These are phyloP conservation scores for Pedetes capensis DNA, from an alignment of 2,113 vertebrate genomes.

Conservation along the genomic window DNA sequence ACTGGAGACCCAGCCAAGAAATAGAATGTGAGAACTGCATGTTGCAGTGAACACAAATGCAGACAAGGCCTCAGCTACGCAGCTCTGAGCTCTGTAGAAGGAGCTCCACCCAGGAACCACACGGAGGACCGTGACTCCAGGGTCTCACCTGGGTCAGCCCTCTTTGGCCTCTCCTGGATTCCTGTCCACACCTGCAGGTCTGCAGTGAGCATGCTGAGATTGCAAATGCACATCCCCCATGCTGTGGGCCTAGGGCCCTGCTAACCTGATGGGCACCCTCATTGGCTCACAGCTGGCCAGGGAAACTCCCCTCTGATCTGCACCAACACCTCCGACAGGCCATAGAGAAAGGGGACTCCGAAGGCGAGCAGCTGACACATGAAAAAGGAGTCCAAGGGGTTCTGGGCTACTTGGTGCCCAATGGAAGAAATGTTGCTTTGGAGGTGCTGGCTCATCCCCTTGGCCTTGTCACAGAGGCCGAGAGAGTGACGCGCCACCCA, in stretches of 20 bases:
- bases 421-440: conserved; percentile 88
- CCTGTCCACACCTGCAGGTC: conserved; percentile 65
- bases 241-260: no score
- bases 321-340: conserved; percentile 86
- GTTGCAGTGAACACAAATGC: conserved; percentile 68
- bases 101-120: conserved; percentile 25
- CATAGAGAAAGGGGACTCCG: conserved; percentile 89
- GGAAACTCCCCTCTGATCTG: conserved; percentile 88
- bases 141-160: not conserved
- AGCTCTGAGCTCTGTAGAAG: not conserved
- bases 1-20: conserved; percentile 58
- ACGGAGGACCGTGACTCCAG: not conserved
- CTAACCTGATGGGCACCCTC: not conserved
- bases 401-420: conserved; percentile 91
- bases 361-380: conserved; percentile 94
- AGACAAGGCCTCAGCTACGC: not conserved
- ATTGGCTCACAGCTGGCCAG: conserved; percentile 80
- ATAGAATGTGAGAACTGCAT: conserved; percentile 41
- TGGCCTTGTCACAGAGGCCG: conserved; percentile 84
- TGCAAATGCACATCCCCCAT: not conserved
- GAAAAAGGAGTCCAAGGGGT: conserved; percentile 93
- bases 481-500: conserved; percentile 84
- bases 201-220: conserved; percentile 12
- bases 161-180: not conserved
- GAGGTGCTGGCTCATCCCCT: conserved; percentile 83